phyloP scores from a whole-genome alignment of 1,140 invertebrate species.

The Ceratosolen solmsi region DNA sequence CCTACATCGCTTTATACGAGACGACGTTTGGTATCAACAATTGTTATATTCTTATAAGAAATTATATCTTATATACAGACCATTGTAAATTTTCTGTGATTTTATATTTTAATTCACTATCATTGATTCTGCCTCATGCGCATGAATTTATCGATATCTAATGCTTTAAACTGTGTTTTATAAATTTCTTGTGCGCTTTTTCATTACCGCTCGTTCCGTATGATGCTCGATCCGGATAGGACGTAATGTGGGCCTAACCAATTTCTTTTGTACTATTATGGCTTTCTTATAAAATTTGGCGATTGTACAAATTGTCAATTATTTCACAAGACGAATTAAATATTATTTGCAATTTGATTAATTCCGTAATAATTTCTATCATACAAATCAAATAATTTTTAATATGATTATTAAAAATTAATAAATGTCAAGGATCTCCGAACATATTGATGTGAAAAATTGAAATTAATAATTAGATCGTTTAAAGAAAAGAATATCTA shows the following conservation, averaged over 20 bases:
- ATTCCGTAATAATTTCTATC: constrained; percentile 12
- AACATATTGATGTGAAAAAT: not conserved
- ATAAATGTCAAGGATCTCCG: not conserved
- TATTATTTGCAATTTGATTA: not conserved
- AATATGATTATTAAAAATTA: not conserved
- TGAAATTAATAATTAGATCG: not conserved
- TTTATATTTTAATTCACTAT: constrained; percentile 30
- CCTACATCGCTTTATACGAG: constrained; percentile 37
- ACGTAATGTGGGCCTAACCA: not conserved
- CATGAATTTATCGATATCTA: not conserved
- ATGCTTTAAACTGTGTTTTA: not conserved
- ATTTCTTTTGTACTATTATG: constrained; percentile 16
- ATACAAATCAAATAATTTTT: constrained; percentile 24
- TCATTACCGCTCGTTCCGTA: constrained; percentile 26
- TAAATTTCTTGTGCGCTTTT: constrained; percentile 27
- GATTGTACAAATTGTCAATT: not conserved
- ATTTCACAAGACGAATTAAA: not conserved
- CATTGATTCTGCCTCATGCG: constrained; percentile 5
- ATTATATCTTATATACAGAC: constrained; percentile 43
- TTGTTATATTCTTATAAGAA: constrained; percentile 44
- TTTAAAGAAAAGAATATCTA: constrained; percentile 22
- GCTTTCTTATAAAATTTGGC: constrained; percentile 1
- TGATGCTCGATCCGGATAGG: constrained; percentile 25
- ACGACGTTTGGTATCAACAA: constrained; percentile 45
- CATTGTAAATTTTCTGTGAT: constrained; percentile 15